These are phyloP conservation scores for Porites evermanni DNA, from an alignment of 92 coral and sea anemone genomes.

Conservation along the genomic window DNA sequence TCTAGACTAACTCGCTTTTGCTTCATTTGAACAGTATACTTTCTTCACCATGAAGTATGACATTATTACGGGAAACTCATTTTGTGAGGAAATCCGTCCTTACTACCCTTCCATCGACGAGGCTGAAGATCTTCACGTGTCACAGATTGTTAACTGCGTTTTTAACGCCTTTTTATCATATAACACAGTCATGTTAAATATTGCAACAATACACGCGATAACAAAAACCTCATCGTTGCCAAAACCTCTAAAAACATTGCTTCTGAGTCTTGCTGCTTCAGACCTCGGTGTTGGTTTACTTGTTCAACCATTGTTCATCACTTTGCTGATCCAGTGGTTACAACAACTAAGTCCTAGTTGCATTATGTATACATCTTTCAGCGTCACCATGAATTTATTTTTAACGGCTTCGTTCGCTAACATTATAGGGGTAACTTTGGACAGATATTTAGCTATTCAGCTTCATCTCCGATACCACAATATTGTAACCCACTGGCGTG, in stretches of 20 bases:
- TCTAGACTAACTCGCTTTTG: too few species aligned
- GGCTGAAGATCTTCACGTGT: not conserved
- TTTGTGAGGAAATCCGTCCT: not conserved
- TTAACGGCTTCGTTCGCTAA: not conserved
- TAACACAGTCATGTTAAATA: not conserved
- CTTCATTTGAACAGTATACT: too few species aligned
- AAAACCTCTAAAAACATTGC: too few species aligned
- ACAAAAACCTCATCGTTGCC: too few species aligned
- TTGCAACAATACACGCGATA: too few species aligned
- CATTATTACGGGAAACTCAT: not conserved
- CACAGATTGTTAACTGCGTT: not conserved
- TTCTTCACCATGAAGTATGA: too few species aligned
- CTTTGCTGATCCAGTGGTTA: not conserved
- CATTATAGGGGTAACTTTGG: not conserved
- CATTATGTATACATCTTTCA: not conserved
- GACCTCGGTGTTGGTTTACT: slow-evolving; percentile 5
- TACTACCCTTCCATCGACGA: not conserved
- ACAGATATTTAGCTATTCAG: slow-evolving; percentile 14
- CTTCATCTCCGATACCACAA: slow-evolving; percentile 9
- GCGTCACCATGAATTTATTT: not conserved
- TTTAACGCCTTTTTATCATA: not conserved
- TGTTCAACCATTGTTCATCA: not conserved
- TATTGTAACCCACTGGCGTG: not conserved
- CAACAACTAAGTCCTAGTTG: not conserved
- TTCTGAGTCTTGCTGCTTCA: too few species aligned